phyloP scores from a whole-genome alignment of 2,888 invertebrate genomes.

The Drosophila tanythrix region DNA sequence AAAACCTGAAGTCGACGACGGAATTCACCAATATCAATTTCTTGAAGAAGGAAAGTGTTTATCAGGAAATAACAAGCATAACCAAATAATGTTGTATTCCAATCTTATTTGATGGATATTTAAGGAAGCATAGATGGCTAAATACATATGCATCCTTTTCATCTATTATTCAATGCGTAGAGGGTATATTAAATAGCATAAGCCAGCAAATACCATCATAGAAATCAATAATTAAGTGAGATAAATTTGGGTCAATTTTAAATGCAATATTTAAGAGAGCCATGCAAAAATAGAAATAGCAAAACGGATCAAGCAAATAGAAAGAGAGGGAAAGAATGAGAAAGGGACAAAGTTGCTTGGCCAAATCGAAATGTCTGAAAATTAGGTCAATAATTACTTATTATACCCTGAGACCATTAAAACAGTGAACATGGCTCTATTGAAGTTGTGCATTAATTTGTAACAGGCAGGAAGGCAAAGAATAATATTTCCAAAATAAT shows the following conservation, averaged over 20 bases:
- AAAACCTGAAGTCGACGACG: background rate
- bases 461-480: background rate
- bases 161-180: background rate
- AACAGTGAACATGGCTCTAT: background rate
- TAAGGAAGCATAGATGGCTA: no score
- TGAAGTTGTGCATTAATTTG: background rate
- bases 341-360: conserved; percentile 1
- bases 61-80: background rate
- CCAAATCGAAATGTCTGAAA: conserved; percentile 37
- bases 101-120: background rate
- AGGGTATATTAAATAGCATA: conserved; percentile 3
- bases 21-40: background rate
- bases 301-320: background rate
- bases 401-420: background rate
- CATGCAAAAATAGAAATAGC: conserved; percentile 8
- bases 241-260: conserved; percentile 49
- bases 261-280: conserved; percentile 36
- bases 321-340: background rate
- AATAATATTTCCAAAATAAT: background rate
- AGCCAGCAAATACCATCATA: conserved; percentile 35
- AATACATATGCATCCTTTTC: background rate
- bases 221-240: conserved; percentile 53
- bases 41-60: background rate
- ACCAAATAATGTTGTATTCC: background rate
- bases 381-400: conserved; percentile 53